phyloP scores from a whole-genome alignment of 2,797 vertebrate genomes.

The Distichodus sexfasciatus region DNA sequence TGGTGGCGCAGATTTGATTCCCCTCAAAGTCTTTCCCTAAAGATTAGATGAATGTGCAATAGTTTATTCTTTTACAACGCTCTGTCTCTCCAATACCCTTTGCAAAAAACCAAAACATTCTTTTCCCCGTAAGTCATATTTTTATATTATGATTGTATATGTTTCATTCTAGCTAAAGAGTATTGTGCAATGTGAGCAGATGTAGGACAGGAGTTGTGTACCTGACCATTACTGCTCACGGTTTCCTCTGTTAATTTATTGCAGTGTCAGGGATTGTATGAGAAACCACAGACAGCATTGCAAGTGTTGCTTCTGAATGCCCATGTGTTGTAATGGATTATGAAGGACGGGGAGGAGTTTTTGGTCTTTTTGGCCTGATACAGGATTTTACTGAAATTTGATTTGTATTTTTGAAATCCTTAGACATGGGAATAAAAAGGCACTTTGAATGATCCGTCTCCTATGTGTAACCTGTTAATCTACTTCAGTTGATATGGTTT shows the following conservation, averaged over 20 bases:
- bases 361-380: slow-evolving; percentile 44
- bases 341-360: slow-evolving; percentile 46
- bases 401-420: slow-evolving; percentile 63
- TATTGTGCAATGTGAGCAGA: slow-evolving; percentile 42
- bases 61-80: slow-evolving; percentile 64
- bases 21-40: slow-evolving; percentile 47
- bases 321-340: slow-evolving; percentile 61
- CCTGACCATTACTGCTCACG: slow-evolving; percentile 55
- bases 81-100: slow-evolving; percentile 49
- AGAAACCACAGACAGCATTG: slow-evolving; percentile 48
- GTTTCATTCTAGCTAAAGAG: slow-evolving; percentile 57
- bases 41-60: slow-evolving; percentile 67
- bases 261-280: slow-evolving; percentile 55
- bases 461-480: slow-evolving; percentile 25
- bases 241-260: slow-evolving; percentile 63
- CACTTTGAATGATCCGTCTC: slow-evolving; percentile 62
- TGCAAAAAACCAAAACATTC: slow-evolving; percentile 50
- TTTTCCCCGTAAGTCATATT: slow-evolving; percentile 66
- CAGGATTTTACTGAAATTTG: slow-evolving; percentile 51
- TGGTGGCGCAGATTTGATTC: slow-evolving; percentile 51
- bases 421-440: slow-evolving; percentile 64
- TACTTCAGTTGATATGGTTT: neutral
- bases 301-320: slow-evolving; percentile 24
- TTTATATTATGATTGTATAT: slow-evolving; percentile 62
- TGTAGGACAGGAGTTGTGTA: slow-evolving; percentile 33